Percentiles rank a stretch among this genome's conserved stretches.
phyloP scores from a whole-genome alignment of 2,888 invertebrate species.

The Gasteruption jaculator region DNA sequence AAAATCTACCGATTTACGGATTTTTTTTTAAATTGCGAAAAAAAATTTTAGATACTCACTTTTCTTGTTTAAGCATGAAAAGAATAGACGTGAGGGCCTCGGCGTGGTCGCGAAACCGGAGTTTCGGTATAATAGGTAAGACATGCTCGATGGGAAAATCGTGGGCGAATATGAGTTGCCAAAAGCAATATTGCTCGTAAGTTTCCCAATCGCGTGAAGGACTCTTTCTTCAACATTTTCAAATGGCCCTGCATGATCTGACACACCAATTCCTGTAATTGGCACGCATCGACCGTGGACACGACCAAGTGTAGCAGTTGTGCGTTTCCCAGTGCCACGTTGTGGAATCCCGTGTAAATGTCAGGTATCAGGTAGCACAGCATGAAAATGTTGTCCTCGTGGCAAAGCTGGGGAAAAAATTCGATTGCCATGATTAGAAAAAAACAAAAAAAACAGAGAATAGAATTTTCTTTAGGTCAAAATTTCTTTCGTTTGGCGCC shows the following conservation, averaged over 20 bases:
- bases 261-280: slow-evolving; percentile 87
- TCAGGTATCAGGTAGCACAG: slow-evolving; percentile 92
- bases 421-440: no score
- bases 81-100: slow-evolving; percentile 90
- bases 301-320: slow-evolving; percentile 86
- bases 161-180: slow-evolving; percentile 94
- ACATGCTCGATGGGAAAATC: slow-evolving; percentile 90
- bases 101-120: slow-evolving; percentile 80
- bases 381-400: slow-evolving; percentile 82
- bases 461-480: no score
- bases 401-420: slow-evolving; percentile 61
- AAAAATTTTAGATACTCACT: slow-evolving; percentile 51
- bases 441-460: no score
- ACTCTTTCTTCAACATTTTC: slow-evolving; percentile 77
- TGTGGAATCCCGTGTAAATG: slow-evolving; percentile 85
- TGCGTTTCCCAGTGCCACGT: slow-evolving; percentile 81
- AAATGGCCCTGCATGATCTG: slow-evolving; percentile 85
- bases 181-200: slow-evolving; percentile 94
- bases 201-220: slow-evolving; percentile 88
- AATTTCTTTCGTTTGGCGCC: no score
- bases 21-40: not conserved
- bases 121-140: slow-evolving; percentile 71
- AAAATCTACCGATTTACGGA: no score
- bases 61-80: slow-evolving; percentile 87
- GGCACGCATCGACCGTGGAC: slow-evolving; percentile 83